A percentile compares a stretch with the other conserved stretches of the same genome.
phyloP scores from a whole-genome alignment of 2,888 invertebrate genomes.

The Eupithecia pulchellata region DNA sequence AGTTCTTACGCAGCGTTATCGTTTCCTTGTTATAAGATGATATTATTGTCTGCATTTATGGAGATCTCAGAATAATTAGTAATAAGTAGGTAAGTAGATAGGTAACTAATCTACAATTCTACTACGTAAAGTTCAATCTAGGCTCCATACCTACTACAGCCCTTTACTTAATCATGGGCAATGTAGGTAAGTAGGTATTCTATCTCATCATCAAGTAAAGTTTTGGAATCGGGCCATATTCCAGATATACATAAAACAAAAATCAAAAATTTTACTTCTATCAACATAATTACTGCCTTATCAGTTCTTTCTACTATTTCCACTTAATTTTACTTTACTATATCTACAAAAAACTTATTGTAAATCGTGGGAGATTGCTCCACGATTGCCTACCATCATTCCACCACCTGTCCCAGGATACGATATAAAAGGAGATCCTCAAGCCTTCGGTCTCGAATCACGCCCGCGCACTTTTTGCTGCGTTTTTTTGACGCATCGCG shows the following conservation, averaged over 20 bases:
- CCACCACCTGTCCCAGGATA: constrained; percentile 22
- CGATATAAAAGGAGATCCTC: neutral
- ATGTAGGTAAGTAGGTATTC: too few species aligned
- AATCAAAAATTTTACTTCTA: too few species aligned
- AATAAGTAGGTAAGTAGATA: neutral
- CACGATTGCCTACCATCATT: constrained; percentile 7
- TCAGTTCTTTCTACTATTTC: neutral
- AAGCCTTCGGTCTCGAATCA: constrained; percentile 10
- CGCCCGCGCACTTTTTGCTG: constrained; percentile 19
- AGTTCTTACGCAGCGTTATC: neutral
- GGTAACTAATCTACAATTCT: neutral
- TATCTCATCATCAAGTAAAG: too few species aligned
- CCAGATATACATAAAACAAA: too few species aligned
- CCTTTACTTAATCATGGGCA: too few species aligned
- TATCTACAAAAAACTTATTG: constrained; percentile 13
- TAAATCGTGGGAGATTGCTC: constrained; percentile 18
- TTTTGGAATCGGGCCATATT: too few species aligned
- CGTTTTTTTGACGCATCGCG: constrained; percentile 12
- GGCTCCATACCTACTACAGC: too few species aligned
- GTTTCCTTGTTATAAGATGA: neutral
- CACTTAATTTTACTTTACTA: neutral
- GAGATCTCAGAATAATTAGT: neutral
- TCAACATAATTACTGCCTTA: too few species aligned
- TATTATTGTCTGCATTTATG: constrained; percentile 1
- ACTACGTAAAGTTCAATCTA: too few species aligned